Base-by-base conservation (phyloP, 2,888 invertebrate genomes). In the Ophraella communa region DNA sequence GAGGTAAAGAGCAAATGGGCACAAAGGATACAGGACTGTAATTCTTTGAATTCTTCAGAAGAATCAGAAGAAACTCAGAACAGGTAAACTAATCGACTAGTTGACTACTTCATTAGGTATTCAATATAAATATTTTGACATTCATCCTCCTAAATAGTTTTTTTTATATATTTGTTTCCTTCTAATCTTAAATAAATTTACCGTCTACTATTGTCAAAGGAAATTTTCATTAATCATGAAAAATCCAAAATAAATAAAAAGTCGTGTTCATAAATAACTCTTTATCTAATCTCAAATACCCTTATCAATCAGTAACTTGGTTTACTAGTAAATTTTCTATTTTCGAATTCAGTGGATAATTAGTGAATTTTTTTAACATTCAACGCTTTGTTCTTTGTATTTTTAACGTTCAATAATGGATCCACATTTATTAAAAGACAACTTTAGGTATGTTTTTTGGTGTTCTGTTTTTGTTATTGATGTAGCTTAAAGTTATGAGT, bases 1-100 rank as follows among this genome's bases (percentile, higher is more conserved):
- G 95, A 96, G 82, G 95, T 95, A 2, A 90, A 92, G 70, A 92
- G 91, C 18, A 90, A 94, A 72, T 96, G 95, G 93, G 93, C 94
- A 68, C 82, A 87, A 68, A 85, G 86, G 74, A 65, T 67, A 45
- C 84, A 86, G 74, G 86, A 88, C 80, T 88, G 88, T 76, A 85
- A 86, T 66, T 89, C 88, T 63, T 84, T 88, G 45, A 76, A 74
- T 64, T 80, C 79, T n/a, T 76, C 77, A 3, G 78, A 75, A 17
- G 49, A 42, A 20, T 78, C 78, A 0, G 80, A 79, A 55, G 80
- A 78, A 59, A 74, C 74, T 4, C 72, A 74, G 64, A 77, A 76
- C 66, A 78, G 79, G 80, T 80, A 71, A 73, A 73, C 17, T 21
- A 45, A 11, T 35, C n/a, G n/a, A n/a, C 1, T 57, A 10, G 7